Evolutionary conservation across 1,140 invertebrate species (phyloP), one percentile per base, ranked within the genome.

Genomic region (Leptinotarsa undecemlineata): DNA sequence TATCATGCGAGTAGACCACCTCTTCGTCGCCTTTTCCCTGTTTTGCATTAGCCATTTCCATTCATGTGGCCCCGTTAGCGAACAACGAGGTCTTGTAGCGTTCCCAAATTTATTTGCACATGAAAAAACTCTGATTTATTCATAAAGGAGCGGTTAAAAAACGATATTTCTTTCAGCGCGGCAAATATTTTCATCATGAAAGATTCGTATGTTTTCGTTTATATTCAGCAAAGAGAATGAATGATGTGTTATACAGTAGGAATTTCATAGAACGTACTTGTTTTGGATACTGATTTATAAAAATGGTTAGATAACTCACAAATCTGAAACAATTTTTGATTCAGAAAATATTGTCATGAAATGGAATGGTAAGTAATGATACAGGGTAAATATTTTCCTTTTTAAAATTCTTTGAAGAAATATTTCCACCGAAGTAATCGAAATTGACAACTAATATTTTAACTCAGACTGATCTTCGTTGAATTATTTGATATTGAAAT

Each of bases 11-110:
- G 51, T 57, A 57, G n/a, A 57, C 51, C n/a, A n/a, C 14, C n/a
- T 57, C n/a, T 57, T 57, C 51, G n/a, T 57, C 51, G 51, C 51
- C 51, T 57, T n/a, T 57, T 57, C 51, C 51, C 51, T 57, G n/a
- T 57, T 57, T 57, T n/a, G 33, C 33, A 33, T 33, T 33, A 33
- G 33, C 33, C 33, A 33, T 33, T 33, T 33, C 8, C 2, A n/a
- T 57, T 57, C 51, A 57, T 57, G n/a, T n/a, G 51, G 51, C 51
- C n/a, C n/a, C 51, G 51, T n/a, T 17, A 57, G 15, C 2, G 51
- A 57, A 57, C 51, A 57, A 57, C 51, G 51, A 57, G 51, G 51
- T 57, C 51, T 57, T 57, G 51, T 57, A n/a, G 51, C 51, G 11
- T 57, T 57, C 51, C 48, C 51, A 57, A 57, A 57, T 57, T 57